Base-by-base conservation (phyloP, 2,797 vertebrate species). In the Sebastes vulpes region DNA sequence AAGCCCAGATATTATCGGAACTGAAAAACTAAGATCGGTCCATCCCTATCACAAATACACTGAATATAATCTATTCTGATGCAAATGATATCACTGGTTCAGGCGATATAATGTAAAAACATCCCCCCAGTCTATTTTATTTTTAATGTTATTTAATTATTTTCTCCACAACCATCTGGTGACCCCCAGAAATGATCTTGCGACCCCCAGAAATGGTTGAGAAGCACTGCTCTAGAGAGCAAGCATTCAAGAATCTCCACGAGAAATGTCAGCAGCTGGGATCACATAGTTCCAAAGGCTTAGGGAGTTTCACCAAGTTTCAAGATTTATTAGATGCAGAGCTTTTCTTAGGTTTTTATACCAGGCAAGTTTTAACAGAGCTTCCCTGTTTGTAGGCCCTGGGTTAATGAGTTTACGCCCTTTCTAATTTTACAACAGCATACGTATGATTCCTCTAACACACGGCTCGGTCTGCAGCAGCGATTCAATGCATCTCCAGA, bases 401-500 rank as follows among this genome's bases (percentile, higher is more conserved):
- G 65, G 81, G 73, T 89, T 84, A 83, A 87, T 80, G 67, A 81
- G 71, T 89, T 82, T 72, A 79, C 16, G 9, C 69, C 84, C 78
- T 75, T 80, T 89, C 92, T 90, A 86, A 88, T 77, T 87, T 90
- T 91, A 91, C 75, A 80, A 69, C 81, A 53, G 75, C 85, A 90
- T 86, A 38, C 38, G 16, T 84, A 50, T 9, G 56, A 92, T 88
- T 90, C 87, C 79, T 90, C n/a, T 16, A 53, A 80, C 84, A 75
- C 78, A 56, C 65, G 52, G 78, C 75, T 63, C 81, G 64, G 81
- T 87, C 83, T 81, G 71, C 81, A 82, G 71, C 77, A 86, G 77
- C 77, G 14, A 92, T 88, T 75, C 64, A 83, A 87, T 93, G 81
- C 81, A 90, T 84, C 85, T 90, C 74, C 70, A 70, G 73, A 75